phyloP scores from a whole-genome alignment of 2,113 vertebrate genomes.

The Pitta sordida region DNA sequence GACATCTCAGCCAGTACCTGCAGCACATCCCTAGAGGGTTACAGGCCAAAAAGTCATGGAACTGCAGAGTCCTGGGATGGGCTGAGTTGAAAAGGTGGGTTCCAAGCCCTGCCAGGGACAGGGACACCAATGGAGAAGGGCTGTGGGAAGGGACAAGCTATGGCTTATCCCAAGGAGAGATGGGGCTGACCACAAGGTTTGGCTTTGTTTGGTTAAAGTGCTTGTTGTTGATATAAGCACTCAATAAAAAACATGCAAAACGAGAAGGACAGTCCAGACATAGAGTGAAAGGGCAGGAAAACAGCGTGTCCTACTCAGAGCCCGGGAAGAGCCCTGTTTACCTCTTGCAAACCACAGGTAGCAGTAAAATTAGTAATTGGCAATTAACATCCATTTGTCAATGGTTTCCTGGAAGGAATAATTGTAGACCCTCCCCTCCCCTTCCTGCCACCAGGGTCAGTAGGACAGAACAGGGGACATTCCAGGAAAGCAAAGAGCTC shows the following conservation, averaged over 20 bases:
- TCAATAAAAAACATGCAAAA: neutral
- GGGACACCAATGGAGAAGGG: neutral
- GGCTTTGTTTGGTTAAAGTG: constrained; percentile 1
- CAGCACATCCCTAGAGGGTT: neutral
- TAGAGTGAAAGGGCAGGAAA: neutral
- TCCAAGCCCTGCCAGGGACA: neutral
- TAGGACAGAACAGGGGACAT: neutral
- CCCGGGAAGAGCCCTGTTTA: constrained; percentile 6
- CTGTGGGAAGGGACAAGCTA: neutral
- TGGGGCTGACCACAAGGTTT: neutral
- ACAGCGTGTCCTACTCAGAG: neutral
- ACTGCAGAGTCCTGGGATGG: neutral
- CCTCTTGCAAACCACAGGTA: constrained; percentile 58
- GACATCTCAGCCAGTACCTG: neutral
- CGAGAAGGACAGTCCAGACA: neutral
- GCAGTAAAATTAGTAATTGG: constrained; percentile 56
- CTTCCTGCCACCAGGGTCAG: constrained; percentile 15
- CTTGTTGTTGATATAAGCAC: neutral
- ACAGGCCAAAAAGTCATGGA: neutral
- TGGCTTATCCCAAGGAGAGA: neutral
- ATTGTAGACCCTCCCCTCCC: neutral
- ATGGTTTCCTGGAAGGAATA: constrained; percentile 53
- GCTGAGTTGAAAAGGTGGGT: neutral
- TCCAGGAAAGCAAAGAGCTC: constrained; percentile 1
- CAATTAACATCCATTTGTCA: constrained; percentile 50